Percentiles rank a stretch among this genome's conserved stretches.
Evolutionary conservation across 2,797 vertebrate species (phyloP).

Genomic region (Falco columbarius): DNA sequence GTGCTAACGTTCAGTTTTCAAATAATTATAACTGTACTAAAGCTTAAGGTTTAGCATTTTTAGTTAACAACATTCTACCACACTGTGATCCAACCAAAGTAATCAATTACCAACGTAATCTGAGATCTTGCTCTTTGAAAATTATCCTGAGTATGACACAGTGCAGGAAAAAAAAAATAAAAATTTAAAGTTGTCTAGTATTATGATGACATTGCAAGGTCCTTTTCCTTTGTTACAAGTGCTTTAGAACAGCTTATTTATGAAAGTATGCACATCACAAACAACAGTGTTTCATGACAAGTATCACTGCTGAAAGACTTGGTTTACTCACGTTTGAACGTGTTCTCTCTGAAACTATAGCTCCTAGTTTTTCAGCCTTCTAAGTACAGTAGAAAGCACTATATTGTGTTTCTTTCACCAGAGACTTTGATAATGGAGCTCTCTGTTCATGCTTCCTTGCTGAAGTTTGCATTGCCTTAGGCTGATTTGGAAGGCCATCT

Average conservation of each 20-base stretch:
- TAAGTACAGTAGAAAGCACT: background rate
- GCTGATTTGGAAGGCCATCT: slow-evolving; percentile 39
- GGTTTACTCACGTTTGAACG: background rate
- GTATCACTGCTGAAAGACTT: background rate
- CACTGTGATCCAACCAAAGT: background rate
- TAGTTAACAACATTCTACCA: background rate
- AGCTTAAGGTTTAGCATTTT: background rate
- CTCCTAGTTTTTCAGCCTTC: background rate
- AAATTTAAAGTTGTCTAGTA: background rate
- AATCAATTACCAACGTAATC: background rate
- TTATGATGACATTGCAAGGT: background rate
- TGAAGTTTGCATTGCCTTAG: background rate
- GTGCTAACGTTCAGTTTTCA: background rate
- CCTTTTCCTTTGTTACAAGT: background rate
- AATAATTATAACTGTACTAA: background rate
- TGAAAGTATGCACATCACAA: background rate
- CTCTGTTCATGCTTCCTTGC: background rate
- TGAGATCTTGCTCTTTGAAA: background rate
- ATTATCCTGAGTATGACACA: background rate
- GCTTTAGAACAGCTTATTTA: background rate
- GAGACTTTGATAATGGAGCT: background rate
- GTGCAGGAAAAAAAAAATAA: background rate
- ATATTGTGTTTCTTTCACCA: background rate
- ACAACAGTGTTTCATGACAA: background rate
- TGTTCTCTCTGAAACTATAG: background rate